These are phyloP conservation scores for Euglossa dilemma DNA, from an alignment of 1,140 invertebrate species.

Conservation along the genomic window DNA sequence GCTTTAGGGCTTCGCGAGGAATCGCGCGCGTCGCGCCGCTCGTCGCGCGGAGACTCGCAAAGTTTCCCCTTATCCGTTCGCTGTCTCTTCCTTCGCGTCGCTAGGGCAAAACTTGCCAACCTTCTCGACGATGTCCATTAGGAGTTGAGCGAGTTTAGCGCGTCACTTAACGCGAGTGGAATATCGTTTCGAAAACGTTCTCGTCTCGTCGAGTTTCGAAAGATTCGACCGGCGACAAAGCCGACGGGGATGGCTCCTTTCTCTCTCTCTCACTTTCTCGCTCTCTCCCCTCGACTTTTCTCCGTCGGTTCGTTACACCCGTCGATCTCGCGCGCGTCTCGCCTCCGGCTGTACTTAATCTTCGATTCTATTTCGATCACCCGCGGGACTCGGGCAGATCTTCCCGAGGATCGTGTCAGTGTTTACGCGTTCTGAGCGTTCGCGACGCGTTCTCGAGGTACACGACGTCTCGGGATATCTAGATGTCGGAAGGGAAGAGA, in stretches of 20 bases:
- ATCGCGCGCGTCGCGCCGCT: conserved; percentile 43
- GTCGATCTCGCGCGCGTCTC: neutral
- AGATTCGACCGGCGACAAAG: conserved; percentile 33
- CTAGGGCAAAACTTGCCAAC: conserved; percentile 55
- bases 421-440: neutral
- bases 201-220: conserved; percentile 49
- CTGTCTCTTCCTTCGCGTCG: neutral
- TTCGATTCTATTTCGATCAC: conserved; percentile 42
- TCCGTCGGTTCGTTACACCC: neutral
- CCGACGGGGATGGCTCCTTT: neutral
- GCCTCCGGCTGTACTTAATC: conserved; percentile 10
- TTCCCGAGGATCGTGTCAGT: too few relatives aligned
- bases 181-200: conserved; percentile 65
- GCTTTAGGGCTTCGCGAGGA: conserved; percentile 46
- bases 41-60: conserved; percentile 36
- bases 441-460: too few relatives aligned
- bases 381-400: neutral
- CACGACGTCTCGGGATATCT: too few relatives aligned
- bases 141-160: conserved; percentile 63
- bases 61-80: conserved; percentile 53
- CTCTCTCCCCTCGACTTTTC: neutral
- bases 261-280: too few relatives aligned
- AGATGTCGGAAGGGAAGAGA: too few relatives aligned
- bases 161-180: conserved; percentile 60
- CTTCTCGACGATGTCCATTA: conserved; percentile 65